Conservation (phyloP, 2,113 vertebrate species). For the Nannobrachium achirus region DNA sequence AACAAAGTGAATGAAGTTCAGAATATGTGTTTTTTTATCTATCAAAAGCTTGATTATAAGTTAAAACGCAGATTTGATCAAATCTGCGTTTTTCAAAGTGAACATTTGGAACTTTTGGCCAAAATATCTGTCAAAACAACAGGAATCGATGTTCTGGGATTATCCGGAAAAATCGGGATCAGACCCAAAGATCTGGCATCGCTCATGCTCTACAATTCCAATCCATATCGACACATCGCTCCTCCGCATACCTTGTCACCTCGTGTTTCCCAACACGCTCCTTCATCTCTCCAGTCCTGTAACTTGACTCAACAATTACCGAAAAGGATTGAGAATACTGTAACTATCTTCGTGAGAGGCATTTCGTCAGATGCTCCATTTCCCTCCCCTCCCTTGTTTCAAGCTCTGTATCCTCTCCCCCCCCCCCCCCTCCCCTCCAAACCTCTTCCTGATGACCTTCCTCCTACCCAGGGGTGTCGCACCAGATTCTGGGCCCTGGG, state of each 20-base stretch:
- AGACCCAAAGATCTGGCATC: no score
- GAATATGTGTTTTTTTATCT: no score
- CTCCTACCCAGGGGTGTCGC: not conserved
- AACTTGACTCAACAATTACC: conserved; percentile 1
- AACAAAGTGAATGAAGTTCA: no score
- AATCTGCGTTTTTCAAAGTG: no score
- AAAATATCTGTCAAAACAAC: no score
- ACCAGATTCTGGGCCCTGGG: no score
- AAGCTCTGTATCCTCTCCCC: conserved; percentile 22
- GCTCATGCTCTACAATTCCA: not conserved
- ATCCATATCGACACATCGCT: not conserved
- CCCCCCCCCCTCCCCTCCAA: not conserved
- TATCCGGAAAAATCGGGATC: no score
- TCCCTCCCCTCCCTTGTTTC: not conserved
- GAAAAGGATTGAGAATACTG: not conserved
- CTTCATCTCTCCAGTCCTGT: not conserved
- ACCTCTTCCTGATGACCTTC: not conserved
- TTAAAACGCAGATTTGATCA: no score
- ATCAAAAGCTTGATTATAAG: no score
- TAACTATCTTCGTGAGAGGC: conserved; percentile 1
- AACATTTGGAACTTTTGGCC: no score
- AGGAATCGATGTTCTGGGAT: no score
- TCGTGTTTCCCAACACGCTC: not conserved
- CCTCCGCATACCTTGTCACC: not conserved
- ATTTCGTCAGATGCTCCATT: not conserved